Percentiles rank a stretch among this genome's conserved stretches.
Conservation (phyloP, 1,140 invertebrate species). For the Cherax quadricarinatus region DNA sequence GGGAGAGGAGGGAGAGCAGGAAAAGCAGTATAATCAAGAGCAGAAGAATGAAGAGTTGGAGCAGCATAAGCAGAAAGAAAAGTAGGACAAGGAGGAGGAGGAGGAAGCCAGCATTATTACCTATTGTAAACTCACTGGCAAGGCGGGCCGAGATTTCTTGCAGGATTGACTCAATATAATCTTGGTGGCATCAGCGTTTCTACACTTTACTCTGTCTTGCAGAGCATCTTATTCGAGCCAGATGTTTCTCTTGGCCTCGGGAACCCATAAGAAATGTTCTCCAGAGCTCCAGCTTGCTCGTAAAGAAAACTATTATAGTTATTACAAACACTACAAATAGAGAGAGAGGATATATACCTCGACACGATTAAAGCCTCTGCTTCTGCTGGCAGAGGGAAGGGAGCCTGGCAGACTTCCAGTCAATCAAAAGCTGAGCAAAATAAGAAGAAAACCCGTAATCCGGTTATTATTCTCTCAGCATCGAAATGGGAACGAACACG, state of each 20-base stretch:
- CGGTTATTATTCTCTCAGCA: slow-evolving; percentile 64
- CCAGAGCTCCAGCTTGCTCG: neutral
- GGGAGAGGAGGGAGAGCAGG: neutral
- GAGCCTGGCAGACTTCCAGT: neutral
- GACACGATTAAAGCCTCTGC: neutral
- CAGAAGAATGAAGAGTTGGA: neutral
- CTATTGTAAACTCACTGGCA: slow-evolving; percentile 6
- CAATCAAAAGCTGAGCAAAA: slow-evolving; percentile 44
- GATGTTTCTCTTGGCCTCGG: neutral
- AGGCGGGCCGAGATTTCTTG: neutral
- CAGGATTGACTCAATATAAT: slow-evolving; percentile 7
- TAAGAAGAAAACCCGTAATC: slow-evolving; percentile 47
- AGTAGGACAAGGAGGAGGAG: neutral
- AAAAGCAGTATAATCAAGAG: neutral
- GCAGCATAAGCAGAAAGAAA: neutral
- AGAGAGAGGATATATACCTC: neutral
- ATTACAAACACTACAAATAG: neutral
- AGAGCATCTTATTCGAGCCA: neutral
- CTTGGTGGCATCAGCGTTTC: neutral
- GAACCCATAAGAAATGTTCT: neutral
- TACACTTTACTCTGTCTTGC: neutral
- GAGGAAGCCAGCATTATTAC: neutral
- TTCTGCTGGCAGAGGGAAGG: neutral
- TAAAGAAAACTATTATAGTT: neutral
- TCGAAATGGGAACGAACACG: slow-evolving; percentile 59